Base-by-base conservation (phyloP, 1,140 invertebrate species). In the Panagrolaimus sp. region DNA sequence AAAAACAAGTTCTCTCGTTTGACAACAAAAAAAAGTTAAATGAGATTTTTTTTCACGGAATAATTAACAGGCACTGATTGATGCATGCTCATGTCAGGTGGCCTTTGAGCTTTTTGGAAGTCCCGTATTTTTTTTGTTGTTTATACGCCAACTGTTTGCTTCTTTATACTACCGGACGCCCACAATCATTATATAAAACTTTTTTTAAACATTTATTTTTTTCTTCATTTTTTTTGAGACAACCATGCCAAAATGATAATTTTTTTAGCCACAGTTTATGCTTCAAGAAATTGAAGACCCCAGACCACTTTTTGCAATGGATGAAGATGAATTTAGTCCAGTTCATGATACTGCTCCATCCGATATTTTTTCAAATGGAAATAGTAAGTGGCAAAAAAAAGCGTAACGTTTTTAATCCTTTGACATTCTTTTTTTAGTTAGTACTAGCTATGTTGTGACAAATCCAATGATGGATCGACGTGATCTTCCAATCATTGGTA, bases 281-380 rank as follows among this genome's bases (percentile, higher is more conserved):
- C 51, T 57, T 27, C 51, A 57, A 20, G 51, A 57, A 16, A 27
- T 57, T 57, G 51, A 57, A 20, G 51, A 57, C 20, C 51, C 51
- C 9, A 20, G 27, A 16, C 51, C 51, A 5, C 27, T 57, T 20
- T 25, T 57, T 11, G 20, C 51, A 20, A 57, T 57, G 20, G 51
- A 57, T 11, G 51, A 57, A 57, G 51, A 57, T 16, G 20, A 38
- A 38, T 38, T 38, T 38, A 38, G 31, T 38, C 31, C 31, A 38
- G 51, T 9, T 11, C n/a, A 13, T 27, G 14, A 23, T n/a, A 57
- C 0, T 57, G 13, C 20, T 16, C 20, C 51, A 5, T 3, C 51
- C 2, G n/a, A 57, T 57, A n/a, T 11, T 9, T 51, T 51, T 51
- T 13, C 51, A 20, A 57, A 57, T 27, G 51, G 51, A 27, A 57